Conservation (phyloP, 2,888 invertebrate species). For the Calephelis perditalis region DNA sequence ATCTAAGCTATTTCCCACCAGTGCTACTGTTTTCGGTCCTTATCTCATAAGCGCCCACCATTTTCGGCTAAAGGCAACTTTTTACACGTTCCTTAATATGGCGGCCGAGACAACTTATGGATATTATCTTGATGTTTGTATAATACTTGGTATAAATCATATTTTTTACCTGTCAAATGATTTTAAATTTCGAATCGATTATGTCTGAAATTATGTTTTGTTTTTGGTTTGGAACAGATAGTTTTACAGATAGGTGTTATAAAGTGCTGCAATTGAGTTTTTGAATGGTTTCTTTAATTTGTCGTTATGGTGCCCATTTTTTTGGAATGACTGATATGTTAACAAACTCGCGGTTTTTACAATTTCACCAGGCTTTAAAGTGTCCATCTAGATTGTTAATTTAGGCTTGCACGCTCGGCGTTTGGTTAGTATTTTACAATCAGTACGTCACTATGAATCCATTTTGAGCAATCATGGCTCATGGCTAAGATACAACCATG, state of each 20-base stretch:
- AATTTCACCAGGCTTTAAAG: no score
- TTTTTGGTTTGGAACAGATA: slow-evolving; percentile 2
- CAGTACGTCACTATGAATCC: no score
- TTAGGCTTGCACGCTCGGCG: no score
- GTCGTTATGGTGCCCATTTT: no score
- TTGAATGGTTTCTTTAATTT: no score
- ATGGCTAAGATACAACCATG: no score
- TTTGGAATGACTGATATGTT: no score
- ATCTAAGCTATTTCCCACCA: slow-evolving; percentile 52
- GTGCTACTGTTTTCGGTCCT: slow-evolving; percentile 42
- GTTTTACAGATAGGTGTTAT: background rate
- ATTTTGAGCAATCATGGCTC: no score
- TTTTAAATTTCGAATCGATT: slow-evolving; percentile 25
- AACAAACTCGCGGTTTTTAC: no score
- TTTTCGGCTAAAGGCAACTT: slow-evolving; percentile 50
- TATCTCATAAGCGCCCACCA: slow-evolving; percentile 40
- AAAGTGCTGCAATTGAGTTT: background rate
- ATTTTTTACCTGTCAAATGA: slow-evolving; percentile 28
- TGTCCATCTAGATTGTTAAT: no score
- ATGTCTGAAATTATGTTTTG: slow-evolving; percentile 19
- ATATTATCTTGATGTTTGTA: slow-evolving; percentile 57
- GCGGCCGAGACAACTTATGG: slow-evolving; percentile 43
- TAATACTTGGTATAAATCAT: slow-evolving; percentile 33
- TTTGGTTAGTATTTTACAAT: no score
- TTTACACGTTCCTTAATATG: slow-evolving; percentile 48